Conservation (phyloP, 2,888 invertebrate species). For the Hoplodrina blanda region DNA sequence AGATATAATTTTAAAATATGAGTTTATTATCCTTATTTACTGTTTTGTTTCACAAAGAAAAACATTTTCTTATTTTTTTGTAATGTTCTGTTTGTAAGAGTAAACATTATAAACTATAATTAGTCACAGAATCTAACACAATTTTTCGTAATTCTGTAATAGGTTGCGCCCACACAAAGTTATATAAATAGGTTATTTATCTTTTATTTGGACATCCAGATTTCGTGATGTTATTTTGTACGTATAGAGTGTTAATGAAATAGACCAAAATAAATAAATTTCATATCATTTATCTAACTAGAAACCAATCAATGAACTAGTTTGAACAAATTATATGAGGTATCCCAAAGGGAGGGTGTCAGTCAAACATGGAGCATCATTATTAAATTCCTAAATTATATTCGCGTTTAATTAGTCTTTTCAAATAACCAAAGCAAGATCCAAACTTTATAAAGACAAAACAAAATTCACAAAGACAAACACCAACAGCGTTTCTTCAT, state of each 20-base stretch:
- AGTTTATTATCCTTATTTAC: slow-evolving; percentile 56
- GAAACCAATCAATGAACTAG: slow-evolving; percentile 6
- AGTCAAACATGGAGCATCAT: slow-evolving; percentile 16
- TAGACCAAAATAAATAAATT: neutral
- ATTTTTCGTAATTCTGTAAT: slow-evolving; percentile 17
- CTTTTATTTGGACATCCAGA: slow-evolving; percentile 7
- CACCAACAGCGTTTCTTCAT: slow-evolving; percentile 46
- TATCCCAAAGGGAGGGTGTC: neutral
- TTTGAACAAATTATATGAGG: neutral
- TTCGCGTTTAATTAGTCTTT: slow-evolving; percentile 35
- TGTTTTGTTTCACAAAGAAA: slow-evolving; percentile 40
- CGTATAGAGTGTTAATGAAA: neutral
- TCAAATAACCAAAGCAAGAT: slow-evolving; percentile 26
- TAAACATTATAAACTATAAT: slow-evolving; percentile 38
- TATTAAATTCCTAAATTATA: slow-evolving; percentile 33
- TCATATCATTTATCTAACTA: neutral
- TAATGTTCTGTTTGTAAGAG: slow-evolving; percentile 21
- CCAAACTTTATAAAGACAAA: slow-evolving; percentile 48
- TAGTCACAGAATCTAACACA: slow-evolving; percentile 28
- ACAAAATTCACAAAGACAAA: slow-evolving; percentile 52
- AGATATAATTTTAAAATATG: slow-evolving; percentile 56
- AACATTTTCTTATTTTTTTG: slow-evolving; percentile 36
- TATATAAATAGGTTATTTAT: neutral
- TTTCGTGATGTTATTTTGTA: neutral
- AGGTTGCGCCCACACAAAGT: slow-evolving; percentile 12